Evolutionary conservation across 2,888 invertebrate genomes (phyloP).

Genomic region (Harpalus rubripes): DNA sequence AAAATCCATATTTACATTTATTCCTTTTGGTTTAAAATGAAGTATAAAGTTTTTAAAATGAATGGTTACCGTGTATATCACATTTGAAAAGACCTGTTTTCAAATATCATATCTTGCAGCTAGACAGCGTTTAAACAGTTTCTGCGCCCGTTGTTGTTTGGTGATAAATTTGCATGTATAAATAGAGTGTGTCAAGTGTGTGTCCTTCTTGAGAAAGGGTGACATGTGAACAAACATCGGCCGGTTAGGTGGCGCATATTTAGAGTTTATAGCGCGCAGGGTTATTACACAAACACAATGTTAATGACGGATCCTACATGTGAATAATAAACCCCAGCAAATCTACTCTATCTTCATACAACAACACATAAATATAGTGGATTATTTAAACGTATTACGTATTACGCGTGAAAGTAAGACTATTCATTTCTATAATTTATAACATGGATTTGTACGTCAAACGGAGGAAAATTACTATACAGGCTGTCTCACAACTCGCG

Average conservation of each 20-base stretch:
- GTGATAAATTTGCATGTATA: constrained; percentile 23
- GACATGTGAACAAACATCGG: constrained; percentile 21
- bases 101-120: background rate
- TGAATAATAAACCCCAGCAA: background rate
- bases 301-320: background rate
- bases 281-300: constrained; percentile 33
- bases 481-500: no score
- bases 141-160: background rate
- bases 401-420: no score
- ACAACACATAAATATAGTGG: background rate
- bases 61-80: no score
- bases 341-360: background rate
- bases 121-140: background rate
- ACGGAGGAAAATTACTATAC: no score
- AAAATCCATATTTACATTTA: no score
- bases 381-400: no score
- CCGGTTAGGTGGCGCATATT: constrained; percentile 20
- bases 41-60: no score
- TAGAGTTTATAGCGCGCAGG: constrained; percentile 25
- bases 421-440: no score
- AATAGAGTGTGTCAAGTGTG: background rate
- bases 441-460: no score
- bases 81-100: no score
- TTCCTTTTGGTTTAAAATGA: no score
- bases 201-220: constrained; percentile 23